A percentile compares a stretch with the other conserved stretches of the same genome.
Evolutionary conservation across 2,888 invertebrate genomes (phyloP).

Genomic region (Operophtera brumata): DNA sequence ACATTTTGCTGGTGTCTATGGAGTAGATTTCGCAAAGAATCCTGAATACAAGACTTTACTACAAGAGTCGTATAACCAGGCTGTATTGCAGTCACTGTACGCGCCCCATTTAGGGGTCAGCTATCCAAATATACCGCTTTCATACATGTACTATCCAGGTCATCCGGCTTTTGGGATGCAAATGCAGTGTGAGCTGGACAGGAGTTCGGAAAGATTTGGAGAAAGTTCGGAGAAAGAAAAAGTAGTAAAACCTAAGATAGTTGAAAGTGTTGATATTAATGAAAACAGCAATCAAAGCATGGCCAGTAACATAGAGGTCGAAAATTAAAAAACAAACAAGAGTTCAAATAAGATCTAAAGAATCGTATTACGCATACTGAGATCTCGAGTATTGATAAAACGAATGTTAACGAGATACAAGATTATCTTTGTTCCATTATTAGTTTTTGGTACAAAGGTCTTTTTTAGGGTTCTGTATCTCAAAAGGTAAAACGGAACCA

Average conservation of each 20-base stretch:
- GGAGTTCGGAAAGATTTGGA: conserved; percentile 53
- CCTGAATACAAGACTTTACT: conserved; percentile 73
- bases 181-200: conserved; percentile 62
- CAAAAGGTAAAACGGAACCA: too few species aligned
- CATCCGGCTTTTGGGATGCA: conserved; percentile 67
- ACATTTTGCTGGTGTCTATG: conserved; percentile 75
- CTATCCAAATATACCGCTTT: conserved; percentile 67
- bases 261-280: conserved; percentile 52
- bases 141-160: conserved; percentile 76
- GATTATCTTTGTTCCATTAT: too few species aligned
- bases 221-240: conserved; percentile 54
- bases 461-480: too few species aligned
- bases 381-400: too few species aligned
- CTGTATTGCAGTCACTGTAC: conserved; percentile 72
- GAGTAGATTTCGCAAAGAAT: conserved; percentile 73
- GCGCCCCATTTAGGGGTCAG: conserved; percentile 73
- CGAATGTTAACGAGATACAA: too few species aligned
- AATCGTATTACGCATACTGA: too few species aligned
- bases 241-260: conserved; percentile 53
- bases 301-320: conserved; percentile 77
- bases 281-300: conserved; percentile 76
- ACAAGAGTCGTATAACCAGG: conserved; percentile 76
- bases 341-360: too few species aligned
- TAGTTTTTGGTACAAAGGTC: too few species aligned
- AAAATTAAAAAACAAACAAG: conserved; percentile 54